These are phyloP conservation scores for Drosophila ochracea DNA, from an alignment of 2,888 invertebrate genomes.

Conservation along the genomic window DNA sequence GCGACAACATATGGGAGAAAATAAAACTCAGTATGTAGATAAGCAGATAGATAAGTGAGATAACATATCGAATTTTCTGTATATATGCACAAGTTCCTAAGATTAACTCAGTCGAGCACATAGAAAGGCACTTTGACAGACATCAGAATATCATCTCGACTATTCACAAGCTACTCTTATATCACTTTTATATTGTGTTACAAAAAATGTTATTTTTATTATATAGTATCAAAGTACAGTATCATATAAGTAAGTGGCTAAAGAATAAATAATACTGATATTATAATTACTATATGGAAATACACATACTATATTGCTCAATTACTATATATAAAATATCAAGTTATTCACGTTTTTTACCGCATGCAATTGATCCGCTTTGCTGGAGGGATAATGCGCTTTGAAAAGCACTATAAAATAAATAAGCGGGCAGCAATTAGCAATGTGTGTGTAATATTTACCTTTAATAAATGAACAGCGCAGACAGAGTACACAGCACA, in stretches of 20 bases:
- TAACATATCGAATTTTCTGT: not conserved
- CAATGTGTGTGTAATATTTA: conserved; percentile 28
- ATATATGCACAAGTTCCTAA: not conserved
- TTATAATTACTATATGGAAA: not conserved
- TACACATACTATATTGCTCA: not conserved
- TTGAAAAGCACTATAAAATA: conserved; percentile 26
- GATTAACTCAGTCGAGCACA: not conserved
- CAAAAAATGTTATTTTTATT: not conserved
- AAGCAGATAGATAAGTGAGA: not conserved
- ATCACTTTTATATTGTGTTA: not conserved
- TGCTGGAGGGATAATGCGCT: not conserved
- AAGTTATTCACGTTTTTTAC: no score
- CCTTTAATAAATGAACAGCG: conserved; percentile 21
- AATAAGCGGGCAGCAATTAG: conserved; percentile 42
- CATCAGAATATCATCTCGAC: not conserved
- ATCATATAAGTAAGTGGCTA: not conserved
- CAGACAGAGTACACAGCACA: not conserved
- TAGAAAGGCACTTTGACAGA: not conserved
- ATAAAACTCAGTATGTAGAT: not conserved
- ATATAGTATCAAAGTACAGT: not conserved
- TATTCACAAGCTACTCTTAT: not conserved
- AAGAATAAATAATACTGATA: not conserved
- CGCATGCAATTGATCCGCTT: not conserved
- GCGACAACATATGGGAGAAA: not conserved
- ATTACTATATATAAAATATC: not conserved